Base-by-base conservation (phyloP, 1,140 invertebrate species). In the Ditylenchus dipsaci region DNA sequence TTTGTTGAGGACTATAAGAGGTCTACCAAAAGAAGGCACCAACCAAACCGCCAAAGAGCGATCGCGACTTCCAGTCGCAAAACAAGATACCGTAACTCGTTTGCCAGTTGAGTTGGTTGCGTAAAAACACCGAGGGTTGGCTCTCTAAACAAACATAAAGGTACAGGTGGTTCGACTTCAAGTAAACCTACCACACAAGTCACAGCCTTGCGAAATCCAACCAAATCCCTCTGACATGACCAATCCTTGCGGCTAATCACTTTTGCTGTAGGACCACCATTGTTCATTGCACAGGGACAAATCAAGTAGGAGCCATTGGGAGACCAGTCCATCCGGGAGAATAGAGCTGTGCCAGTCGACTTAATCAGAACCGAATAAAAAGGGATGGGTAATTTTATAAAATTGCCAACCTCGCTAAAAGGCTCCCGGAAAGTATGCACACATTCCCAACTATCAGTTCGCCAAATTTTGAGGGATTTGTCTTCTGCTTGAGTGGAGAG, bases 261-360 rank as follows among this genome's bases (percentile, higher is more conserved):
- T 69, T 63, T 66, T 1, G 68, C 68, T 27, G 63, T 69, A 53
- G 68, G 68, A 0, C 47, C 68, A 13, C 53, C 63, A 30, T 67
- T 69, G 45, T 69, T 69, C 63, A 66, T 67, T 23, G 63, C 63
- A 57, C 68, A 66, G 38, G 68, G 62, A 1, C 61, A 62, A 15
- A 69, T 56, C 8, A 69, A 19, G 29, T 49, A 67, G 23, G 66
- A 64, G 19, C 68, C 68, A 30, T 69, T 61, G 11, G 68, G 53
- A 29, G 68, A 69, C 68, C 68, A 69, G 59, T 66, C 68, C 63
- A 66, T 69, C n/a, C 68, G 63, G 27, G 49, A 67, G 45, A 69
- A 69, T 9, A 69, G 47, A 3, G 68, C 65, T 17, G 68, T 66
- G 65, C 45, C 63, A 23, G 63, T 38, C 21, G 63, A 69, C 66